phyloP scores from a whole-genome alignment of 1,140 invertebrate genomes.

The Branchinecta lynchi region DNA sequence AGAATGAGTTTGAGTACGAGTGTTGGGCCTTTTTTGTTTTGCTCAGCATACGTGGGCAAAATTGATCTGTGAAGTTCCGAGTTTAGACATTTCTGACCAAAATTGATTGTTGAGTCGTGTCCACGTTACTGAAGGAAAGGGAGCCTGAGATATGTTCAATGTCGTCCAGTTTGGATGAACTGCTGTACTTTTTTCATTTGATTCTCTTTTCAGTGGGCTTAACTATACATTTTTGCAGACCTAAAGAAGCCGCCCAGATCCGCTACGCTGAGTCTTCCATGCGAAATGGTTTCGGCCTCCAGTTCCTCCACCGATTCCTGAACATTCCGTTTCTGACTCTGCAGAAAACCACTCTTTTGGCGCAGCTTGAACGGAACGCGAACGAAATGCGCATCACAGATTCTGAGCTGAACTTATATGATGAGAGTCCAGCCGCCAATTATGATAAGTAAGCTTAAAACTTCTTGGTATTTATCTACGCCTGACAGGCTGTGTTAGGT shows the following conservation, averaged over 20 bases:
- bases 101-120: too few species aligned
- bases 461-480: background rate
- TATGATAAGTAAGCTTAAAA: conserved; percentile 49
- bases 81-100: too few species aligned
- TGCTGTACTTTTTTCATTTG: conserved; percentile 25
- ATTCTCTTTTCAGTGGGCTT: background rate
- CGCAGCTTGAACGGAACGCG: conserved; percentile 73
- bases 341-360: conserved; percentile 68
- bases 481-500: background rate
- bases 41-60: too few species aligned
- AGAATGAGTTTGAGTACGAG: too few species aligned
- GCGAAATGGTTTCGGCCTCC: conserved; percentile 89
- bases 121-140: too few species aligned
- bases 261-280: conserved; percentile 85
- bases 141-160: too few species aligned
- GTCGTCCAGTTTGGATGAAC: conserved; percentile 20
- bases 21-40: too few species aligned
- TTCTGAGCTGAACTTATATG: conserved; percentile 63
- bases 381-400: conserved; percentile 63
- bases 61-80: too few species aligned
- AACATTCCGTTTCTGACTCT: conserved; percentile 87
- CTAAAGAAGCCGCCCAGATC: conserved; percentile 43
- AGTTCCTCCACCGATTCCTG: conserved; percentile 87
- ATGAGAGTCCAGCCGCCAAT: conserved; percentile 75
- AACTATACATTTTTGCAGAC: conserved; percentile 28